These are phyloP conservation scores for Bombyx huttoni DNA, from an alignment of 2,888 invertebrate genomes.

Conservation along the genomic window DNA sequence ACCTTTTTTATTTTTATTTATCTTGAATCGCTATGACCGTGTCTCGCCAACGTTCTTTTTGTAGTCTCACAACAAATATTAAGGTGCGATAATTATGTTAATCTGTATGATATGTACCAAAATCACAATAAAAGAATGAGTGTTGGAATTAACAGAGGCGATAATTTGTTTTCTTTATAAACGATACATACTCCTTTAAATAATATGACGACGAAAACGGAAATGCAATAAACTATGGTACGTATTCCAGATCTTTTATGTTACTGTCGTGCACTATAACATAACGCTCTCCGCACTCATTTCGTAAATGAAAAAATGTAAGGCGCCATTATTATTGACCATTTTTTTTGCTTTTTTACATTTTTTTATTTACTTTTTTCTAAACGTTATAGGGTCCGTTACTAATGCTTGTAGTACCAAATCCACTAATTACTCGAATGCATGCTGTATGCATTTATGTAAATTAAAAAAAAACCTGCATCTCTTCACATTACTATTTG, in stretches of 20 bases:
- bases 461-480: conserved; percentile 9
- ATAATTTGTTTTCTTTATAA: conserved; percentile 56
- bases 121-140: conserved; percentile 71
- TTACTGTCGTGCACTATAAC: conserved; percentile 47
- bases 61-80: conserved; percentile 73
- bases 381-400: conserved; percentile 3
- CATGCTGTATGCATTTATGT: conserved; percentile 38
- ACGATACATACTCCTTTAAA: conserved; percentile 19
- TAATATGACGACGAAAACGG: conserved; percentile 25
- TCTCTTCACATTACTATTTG: conserved; percentile 53
- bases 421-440: conserved; percentile 33
- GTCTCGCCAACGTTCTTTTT: conserved; percentile 30
- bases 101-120: conserved; percentile 48
- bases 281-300: conserved; percentile 58
- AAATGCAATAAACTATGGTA: conserved; percentile 50
- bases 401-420: conserved; percentile 42
- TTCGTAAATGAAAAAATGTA: conserved; percentile 34
- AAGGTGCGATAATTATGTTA: conserved; percentile 41
- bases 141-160: conserved; percentile 72
- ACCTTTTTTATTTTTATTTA: no score
- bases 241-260: conserved; percentile 42
- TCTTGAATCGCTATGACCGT: conserved; percentile 21
- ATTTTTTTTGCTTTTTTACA: conserved; percentile 12
- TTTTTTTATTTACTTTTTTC: conserved; percentile 21
- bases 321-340: conserved; percentile 2